These are phyloP conservation scores for Trididemnum clinides DNA, from an alignment of 23 tunicate species.

Conservation along the genomic window DNA sequence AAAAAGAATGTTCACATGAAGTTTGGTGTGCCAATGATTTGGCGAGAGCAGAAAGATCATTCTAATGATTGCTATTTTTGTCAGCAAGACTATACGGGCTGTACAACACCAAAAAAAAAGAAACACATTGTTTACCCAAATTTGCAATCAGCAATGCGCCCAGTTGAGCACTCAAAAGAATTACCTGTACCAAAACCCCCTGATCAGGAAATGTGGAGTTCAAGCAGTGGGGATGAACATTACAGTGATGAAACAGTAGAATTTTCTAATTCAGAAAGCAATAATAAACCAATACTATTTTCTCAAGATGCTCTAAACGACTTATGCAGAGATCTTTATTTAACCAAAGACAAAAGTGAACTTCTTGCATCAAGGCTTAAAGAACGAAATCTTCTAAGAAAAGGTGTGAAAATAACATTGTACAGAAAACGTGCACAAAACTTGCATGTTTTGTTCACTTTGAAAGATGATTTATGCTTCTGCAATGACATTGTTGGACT, in stretches of 20 bases:
- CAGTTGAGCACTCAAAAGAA: slow-evolving; percentile 9
- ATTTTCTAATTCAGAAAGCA: slow-evolving; percentile 3
- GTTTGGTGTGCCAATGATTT: slow-evolving; percentile 18
- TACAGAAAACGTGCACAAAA: slow-evolving; percentile 21
- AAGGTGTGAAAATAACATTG: slow-evolving; percentile 11
- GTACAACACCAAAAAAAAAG: neutral
- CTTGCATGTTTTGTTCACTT: neutral
- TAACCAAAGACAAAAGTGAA: slow-evolving; percentile 16
- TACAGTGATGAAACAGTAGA: neutral
- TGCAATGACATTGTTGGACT: slow-evolving; percentile 13
- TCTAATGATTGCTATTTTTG: slow-evolving; percentile 19
- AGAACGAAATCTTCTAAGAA: slow-evolving; percentile 7
- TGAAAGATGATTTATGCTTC: slow-evolving; percentile 11
- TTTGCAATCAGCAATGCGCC: slow-evolving; percentile 15
- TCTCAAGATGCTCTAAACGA: neutral
- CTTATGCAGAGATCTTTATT: slow-evolving; percentile 11
- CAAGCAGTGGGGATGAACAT: slow-evolving; percentile 9
- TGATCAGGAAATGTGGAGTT: slow-evolving; percentile 8
- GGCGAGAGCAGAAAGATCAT: slow-evolving; percentile 16
- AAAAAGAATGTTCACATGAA: slow-evolving; percentile 1
- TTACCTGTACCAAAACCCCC: slow-evolving; percentile 10
- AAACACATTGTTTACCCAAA: slow-evolving; percentile 11
- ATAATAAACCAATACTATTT: slow-evolving; percentile 7
- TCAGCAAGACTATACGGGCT: slow-evolving; percentile 2
- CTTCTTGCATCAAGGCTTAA: slow-evolving; percentile 14